These are phyloP conservation scores for Limulus polyphemus DNA, from an alignment of 2,888 invertebrate species.

Conservation along the genomic window DNA sequence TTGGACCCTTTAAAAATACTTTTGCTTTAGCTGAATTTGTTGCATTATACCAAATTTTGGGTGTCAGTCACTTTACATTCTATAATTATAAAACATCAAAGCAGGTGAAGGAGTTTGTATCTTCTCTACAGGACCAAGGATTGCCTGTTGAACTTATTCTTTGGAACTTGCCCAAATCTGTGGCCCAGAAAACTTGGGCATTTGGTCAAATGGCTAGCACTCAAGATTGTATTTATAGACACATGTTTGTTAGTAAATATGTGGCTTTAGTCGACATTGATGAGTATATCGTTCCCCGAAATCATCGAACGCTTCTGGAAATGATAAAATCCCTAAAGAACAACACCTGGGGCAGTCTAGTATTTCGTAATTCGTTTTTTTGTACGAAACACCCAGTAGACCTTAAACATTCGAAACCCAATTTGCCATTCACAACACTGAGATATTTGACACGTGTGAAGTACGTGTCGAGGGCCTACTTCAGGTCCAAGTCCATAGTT, in stretches of 20 bases:
- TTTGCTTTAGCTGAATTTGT: constrained; percentile 28
- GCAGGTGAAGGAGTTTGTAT: not conserved
- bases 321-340: not conserved
- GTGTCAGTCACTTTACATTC: constrained; percentile 12
- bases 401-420: no score
- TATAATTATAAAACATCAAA: constrained; percentile 6
- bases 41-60: constrained; percentile 28
- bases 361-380: no score
- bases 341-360: not conserved
- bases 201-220: constrained; percentile 17
- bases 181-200: constrained; percentile 11
- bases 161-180: constrained; percentile 10
- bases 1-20: constrained; percentile 28
- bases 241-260: constrained; percentile 4
- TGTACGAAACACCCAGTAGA: no score
- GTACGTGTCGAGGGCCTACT: no score
- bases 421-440: no score
- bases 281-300: constrained; percentile 14
- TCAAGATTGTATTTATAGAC: constrained; percentile 16
- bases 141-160: no score
- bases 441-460: no score
- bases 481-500: no score
- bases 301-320: constrained; percentile 7
- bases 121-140: no score
- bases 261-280: constrained; percentile 17